phyloP scores from a whole-genome alignment of 2,113 vertebrate species.

The Azemiops feae region DNA sequence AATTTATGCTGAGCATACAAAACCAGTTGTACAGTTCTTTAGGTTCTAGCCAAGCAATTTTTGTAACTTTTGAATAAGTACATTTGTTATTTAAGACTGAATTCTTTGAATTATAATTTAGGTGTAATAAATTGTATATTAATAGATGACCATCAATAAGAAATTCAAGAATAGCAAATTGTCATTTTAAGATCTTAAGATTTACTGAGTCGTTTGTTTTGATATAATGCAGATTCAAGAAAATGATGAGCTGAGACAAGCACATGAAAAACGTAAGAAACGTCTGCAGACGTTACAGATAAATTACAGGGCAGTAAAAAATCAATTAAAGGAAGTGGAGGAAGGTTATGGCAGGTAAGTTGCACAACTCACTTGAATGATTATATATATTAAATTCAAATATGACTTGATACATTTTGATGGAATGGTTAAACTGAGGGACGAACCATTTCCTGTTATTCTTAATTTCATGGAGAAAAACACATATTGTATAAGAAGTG shows the following conservation, averaged over 20 bases:
- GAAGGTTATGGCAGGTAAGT: constrained; percentile 80
- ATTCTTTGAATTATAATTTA: constrained; percentile 19
- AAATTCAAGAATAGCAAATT: not conserved
- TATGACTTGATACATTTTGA: constrained; percentile 33
- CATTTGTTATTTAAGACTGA: not conserved
- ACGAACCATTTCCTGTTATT: constrained; percentile 30
- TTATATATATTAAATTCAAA: constrained; percentile 59
- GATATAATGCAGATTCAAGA: constrained; percentile 74
- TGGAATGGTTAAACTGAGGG: constrained; percentile 51
- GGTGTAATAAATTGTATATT: constrained; percentile 22
- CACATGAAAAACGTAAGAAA: constrained; percentile 77
- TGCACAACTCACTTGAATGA: constrained; percentile 66
- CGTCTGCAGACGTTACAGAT: constrained; percentile 84
- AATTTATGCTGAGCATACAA: not conserved
- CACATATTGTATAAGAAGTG: constrained; percentile 29
- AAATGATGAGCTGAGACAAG: constrained; percentile 82
- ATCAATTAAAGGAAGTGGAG: constrained; percentile 84
- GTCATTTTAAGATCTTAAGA: constrained; percentile 15
- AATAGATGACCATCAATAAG: not conserved
- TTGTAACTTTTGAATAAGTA: not conserved
- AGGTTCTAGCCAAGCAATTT: not conserved
- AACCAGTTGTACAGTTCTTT: not conserved
- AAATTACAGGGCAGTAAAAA: constrained; percentile 83
- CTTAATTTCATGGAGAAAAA: constrained; percentile 41
- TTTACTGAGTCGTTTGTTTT: constrained; percentile 46